These are phyloP conservation scores for Lithophane socia DNA, from an alignment of 2,888 invertebrate genomes.

Conservation along the genomic window DNA sequence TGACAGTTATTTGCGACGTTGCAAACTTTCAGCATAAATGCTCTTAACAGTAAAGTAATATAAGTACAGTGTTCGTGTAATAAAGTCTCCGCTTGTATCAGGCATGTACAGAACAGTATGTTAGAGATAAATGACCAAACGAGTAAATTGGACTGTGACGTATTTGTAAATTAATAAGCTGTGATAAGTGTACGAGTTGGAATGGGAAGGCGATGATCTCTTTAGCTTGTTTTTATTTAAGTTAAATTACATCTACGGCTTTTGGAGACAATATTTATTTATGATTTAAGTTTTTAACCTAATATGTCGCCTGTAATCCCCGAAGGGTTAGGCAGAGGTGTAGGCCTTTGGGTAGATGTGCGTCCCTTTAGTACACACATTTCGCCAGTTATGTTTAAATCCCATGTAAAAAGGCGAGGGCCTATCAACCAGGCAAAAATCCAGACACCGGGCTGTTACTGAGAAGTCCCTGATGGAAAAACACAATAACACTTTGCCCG, in stretches of 20 bases:
- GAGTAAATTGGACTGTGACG: slow-evolving; percentile 78
- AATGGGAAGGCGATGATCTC: slow-evolving; percentile 64
- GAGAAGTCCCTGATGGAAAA: background rate
- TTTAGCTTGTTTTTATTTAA: slow-evolving; percentile 64
- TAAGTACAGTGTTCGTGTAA: slow-evolving; percentile 52
- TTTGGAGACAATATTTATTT: background rate
- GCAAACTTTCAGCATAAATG: too few relatives aligned
- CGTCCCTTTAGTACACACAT: too few relatives aligned
- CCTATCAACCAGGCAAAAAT: background rate
- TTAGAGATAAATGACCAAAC: slow-evolving; percentile 80
- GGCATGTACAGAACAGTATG: slow-evolving; percentile 64
- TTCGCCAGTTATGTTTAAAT: background rate
- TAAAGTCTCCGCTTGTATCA: slow-evolving; percentile 62
- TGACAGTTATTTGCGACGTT: too few relatives aligned
- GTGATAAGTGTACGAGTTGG: slow-evolving; percentile 84
- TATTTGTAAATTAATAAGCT: slow-evolving; percentile 86
- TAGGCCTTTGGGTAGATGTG: too few relatives aligned
- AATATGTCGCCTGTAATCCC: background rate
- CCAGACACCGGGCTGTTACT: too few relatives aligned
- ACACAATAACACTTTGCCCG: background rate
- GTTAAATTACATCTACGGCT: slow-evolving; percentile 59
- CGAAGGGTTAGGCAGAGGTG: background rate
- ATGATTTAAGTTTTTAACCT: background rate
- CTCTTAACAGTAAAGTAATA: background rate
- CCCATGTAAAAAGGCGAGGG: background rate